A percentile compares a stretch with the other conserved stretches of the same genome.
phyloP scores from a whole-genome alignment of 2,113 vertebrate genomes.

The Eurystomus gularis region DNA sequence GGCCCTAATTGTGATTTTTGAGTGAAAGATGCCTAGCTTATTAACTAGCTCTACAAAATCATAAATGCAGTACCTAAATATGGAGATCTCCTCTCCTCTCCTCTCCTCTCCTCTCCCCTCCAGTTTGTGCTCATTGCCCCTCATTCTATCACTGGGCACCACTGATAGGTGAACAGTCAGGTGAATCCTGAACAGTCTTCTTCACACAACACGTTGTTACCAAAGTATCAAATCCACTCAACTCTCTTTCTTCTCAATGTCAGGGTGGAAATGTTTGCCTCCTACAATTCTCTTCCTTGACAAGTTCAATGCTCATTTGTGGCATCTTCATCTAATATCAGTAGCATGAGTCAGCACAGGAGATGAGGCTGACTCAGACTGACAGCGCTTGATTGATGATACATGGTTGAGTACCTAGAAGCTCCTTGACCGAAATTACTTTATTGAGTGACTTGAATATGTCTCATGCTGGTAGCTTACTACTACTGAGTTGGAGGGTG shows the following conservation, averaged over 20 bases:
- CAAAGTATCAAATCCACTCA: neutral
- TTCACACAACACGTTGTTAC: neutral
- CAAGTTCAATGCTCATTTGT: neutral
- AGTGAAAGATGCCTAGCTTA: constrained; percentile 20
- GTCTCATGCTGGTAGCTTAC: neutral
- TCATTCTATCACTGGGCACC: too few relatives aligned
- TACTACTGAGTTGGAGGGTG: neutral
- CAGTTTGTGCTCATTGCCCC: too few relatives aligned
- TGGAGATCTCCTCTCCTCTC: too few relatives aligned
- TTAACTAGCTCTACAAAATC: constrained; percentile 29
- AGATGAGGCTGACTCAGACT: neutral
- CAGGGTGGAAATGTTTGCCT: neutral
- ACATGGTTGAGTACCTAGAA: neutral
- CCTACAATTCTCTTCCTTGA: neutral
- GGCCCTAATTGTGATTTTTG: neutral
- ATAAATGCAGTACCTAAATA: neutral
- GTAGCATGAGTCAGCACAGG: constrained; percentile 4
- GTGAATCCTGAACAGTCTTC: neutral
- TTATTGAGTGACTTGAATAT: constrained; percentile 24
- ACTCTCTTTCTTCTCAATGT: neutral
- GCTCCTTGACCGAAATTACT: neutral
- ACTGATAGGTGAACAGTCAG: too few relatives aligned
- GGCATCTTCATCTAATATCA: neutral
- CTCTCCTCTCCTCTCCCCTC: too few relatives aligned
- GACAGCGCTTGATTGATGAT: neutral